Conservation (phyloP, 2,797 vertebrate genomes). For the Agapornis canus region DNA sequence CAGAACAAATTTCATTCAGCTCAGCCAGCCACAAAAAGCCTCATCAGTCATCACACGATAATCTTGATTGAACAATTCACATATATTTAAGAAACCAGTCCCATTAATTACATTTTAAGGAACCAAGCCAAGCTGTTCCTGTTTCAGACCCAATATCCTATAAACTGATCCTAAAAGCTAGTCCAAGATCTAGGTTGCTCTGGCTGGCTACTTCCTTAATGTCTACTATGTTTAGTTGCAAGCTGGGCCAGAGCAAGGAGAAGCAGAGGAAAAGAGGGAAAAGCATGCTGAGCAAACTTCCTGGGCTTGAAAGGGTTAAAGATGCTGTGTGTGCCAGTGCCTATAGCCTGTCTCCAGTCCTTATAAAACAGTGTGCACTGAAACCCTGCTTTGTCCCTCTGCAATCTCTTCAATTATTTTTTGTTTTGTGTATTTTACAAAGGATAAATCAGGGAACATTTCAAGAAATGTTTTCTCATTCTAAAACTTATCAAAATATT, state of each 20-base stretch:
- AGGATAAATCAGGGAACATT: conserved; percentile 84
- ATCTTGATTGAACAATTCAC: neutral
- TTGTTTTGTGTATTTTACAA: conserved; percentile 82
- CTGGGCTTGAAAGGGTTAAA: conserved; percentile 46
- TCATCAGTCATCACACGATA: neutral
- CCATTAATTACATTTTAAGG: neutral
- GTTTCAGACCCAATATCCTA: neutral
- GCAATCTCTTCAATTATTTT: conserved; percentile 83
- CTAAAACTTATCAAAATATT: conserved; percentile 87
- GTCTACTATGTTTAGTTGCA: neutral
- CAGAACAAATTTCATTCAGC: neutral
- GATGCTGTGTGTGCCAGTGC: neutral
- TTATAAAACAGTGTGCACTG: neutral
- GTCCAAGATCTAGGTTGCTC: neutral
- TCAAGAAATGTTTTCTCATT: conserved; percentile 82
- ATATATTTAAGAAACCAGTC: neutral
- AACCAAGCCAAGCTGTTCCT: neutral
- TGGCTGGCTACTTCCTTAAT: neutral
- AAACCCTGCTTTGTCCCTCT: conserved; percentile 70
- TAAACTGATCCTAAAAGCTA: neutral
- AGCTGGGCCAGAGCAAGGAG: neutral
- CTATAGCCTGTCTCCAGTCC: conserved; percentile 9
- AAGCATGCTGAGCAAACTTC: neutral
- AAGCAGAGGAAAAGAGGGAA: neutral
- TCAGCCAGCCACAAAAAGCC: neutral